Evolutionary conservation across 2,888 invertebrate genomes (phyloP).

Genomic region (Drymonia ruficornis): DNA sequence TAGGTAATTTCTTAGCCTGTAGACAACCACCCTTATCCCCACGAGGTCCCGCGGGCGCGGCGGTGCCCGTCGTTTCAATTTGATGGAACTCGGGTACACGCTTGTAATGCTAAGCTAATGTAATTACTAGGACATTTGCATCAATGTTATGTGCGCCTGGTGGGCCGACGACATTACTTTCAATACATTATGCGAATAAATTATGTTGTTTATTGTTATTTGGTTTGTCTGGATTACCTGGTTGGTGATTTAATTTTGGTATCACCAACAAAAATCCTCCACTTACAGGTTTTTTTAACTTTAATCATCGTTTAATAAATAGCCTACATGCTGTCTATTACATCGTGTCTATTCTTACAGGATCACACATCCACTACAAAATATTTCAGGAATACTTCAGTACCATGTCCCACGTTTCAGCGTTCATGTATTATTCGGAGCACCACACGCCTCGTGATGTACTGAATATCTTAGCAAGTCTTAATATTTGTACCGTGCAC

Average conservation of each 20-base stretch:
- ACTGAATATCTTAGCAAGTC: constrained; percentile 41
- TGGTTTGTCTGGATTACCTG: background rate
- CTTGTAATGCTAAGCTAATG: constrained; percentile 59
- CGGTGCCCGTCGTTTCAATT: constrained; percentile 54
- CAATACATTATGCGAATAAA: constrained; percentile 63
- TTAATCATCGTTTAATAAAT: too few relatives aligned
- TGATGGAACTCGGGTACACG: constrained; percentile 59
- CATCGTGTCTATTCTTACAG: constrained; percentile 10
- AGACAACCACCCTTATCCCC: constrained; percentile 30
- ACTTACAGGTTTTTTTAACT: too few relatives aligned
- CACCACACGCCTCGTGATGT: constrained; percentile 29
- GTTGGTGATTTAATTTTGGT: too few relatives aligned
- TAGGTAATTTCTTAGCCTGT: background rate
- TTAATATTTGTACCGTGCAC: constrained; percentile 43
- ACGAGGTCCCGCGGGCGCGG: constrained; percentile 37
- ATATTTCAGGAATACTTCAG: constrained; percentile 5
- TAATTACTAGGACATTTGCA: constrained; percentile 70
- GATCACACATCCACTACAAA: constrained; percentile 6
- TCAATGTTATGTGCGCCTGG: constrained; percentile 68
- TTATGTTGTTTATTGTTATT: constrained; percentile 42
- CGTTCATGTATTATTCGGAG: constrained; percentile 39
- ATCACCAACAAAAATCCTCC: too few relatives aligned
- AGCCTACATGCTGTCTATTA: too few relatives aligned
- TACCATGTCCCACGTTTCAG: background rate
- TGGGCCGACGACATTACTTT: constrained; percentile 64